A percentile compares a stretch with the other conserved stretches of the same genome.
These are phyloP conservation scores for Hirudo medicinalis DNA, from an alignment of 1,140 invertebrate species.

Conservation along the genomic window DNA sequence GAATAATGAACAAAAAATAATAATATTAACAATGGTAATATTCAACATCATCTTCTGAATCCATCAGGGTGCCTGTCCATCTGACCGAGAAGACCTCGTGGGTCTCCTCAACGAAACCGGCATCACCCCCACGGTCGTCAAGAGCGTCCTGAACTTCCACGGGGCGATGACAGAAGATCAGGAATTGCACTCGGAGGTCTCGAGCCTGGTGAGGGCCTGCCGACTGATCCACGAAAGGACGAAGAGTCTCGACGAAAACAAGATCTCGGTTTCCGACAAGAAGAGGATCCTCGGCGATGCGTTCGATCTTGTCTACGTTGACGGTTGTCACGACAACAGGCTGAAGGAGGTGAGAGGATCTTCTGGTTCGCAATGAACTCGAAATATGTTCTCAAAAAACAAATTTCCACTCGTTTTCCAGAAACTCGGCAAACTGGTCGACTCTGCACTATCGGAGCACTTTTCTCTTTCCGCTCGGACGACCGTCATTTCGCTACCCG, in stretches of 20 bases:
- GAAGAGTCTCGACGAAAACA: too few species aligned
- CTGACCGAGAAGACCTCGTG: not conserved
- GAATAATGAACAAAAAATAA: too few species aligned
- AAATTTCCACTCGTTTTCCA: too few species aligned
- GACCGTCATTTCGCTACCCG: not conserved
- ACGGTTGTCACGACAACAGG: not conserved
- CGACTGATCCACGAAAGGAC: not conserved
- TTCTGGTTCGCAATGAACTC: not conserved
- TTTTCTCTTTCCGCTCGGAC: not conserved
- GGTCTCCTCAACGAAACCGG: not conserved
- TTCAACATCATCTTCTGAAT: too few species aligned
- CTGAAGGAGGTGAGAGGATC: not conserved
- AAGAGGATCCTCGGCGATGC: not conserved
- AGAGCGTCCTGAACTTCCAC: slow-evolving; percentile 1
- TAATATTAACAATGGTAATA: too few species aligned
- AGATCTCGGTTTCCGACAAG: not conserved
- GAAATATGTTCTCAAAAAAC: too few species aligned
- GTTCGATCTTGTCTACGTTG: not conserved
- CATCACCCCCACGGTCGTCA: not conserved
- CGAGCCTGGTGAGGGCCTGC: not conserved
- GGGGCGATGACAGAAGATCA: not conserved
- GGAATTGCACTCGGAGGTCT: not conserved
- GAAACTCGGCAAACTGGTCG: too few species aligned
- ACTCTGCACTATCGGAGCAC: too few species aligned
- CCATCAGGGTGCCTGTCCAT: too few species aligned